Base-by-base conservation (phyloP, 1,140 invertebrate species). In the Tetraneura akinire region DNA sequence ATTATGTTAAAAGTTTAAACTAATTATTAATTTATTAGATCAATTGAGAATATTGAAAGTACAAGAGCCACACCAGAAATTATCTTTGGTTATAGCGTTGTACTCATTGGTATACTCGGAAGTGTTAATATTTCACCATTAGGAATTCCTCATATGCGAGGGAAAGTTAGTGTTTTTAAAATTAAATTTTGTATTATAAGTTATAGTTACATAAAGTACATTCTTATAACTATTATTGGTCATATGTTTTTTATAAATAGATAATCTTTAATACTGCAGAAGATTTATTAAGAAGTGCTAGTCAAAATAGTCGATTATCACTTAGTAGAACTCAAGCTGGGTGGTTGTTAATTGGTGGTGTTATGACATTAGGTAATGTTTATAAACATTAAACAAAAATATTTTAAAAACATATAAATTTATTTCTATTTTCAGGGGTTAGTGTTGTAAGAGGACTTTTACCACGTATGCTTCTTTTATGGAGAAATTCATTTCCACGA, bases 401-500 rank as follows among this genome's bases (percentile, higher is more conserved):
- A 47, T 11, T 29, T 3, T 26, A 18, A 10, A 47, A 49, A 26
- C 3, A 26, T 23, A 70, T 18, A 18, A n/a, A 51, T 29, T 71
- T 49, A 49, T 71, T 51, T 14, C 45, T 71, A 11, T 29, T 13
- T 3, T 1, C 83, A 94, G 95, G 92, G 76, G 90, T 93, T 6
- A 91, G 95, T 10, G 96, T 97, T 6, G 94, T 98, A 3, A 91
- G 93, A 83, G 94, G 94, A 1, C 86, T 97, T 29, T 85, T 98
- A 60, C 96, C 96, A 0, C 88, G 97, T 82, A 96, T 99, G 93
- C 85, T 98, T 80, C 86, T 98, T 5, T 86, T 99, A 4, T 99
- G 98, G 98, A 91, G 96, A 83, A 98, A 98, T 86, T 97, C 96
- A 37, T 99, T 99, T 86, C 97, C 98, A 0, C 89, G 96, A 57